Evolutionary conservation across 53 echinoderm and acorn worm genomes (phyloP).

Genomic region (Luidia sarsii): DNA sequence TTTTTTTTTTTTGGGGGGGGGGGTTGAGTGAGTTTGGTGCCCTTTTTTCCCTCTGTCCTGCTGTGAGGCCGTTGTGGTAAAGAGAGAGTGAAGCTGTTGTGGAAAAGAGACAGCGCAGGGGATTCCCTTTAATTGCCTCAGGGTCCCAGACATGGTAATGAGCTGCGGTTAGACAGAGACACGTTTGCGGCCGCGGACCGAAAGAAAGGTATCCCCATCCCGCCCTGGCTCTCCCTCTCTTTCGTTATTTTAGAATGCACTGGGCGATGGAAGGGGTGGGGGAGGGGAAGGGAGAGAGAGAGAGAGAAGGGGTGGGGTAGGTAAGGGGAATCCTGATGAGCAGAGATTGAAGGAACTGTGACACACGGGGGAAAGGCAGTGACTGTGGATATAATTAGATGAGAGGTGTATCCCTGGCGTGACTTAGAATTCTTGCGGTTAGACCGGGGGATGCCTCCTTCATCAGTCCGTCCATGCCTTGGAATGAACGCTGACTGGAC

Average conservation of each 20-base stretch:
- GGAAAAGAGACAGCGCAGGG: neutral
- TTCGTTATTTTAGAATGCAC: too few species aligned
- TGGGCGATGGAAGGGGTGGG: too few species aligned
- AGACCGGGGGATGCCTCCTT: slow-evolving; percentile 13
- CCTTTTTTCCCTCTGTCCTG: too few species aligned
- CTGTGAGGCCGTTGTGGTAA: too few species aligned
- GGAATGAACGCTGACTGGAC: too few species aligned
- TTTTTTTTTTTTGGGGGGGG: too few species aligned
- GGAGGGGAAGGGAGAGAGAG: neutral
- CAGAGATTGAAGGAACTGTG: neutral
- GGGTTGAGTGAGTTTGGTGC: too few species aligned
- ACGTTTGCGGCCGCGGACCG: neutral
- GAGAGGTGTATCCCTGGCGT: slow-evolving; percentile 22
- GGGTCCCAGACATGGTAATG: slow-evolving; percentile 53
- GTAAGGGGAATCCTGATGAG: neutral
- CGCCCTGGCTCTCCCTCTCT: too few species aligned
- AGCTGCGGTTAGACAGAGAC: slow-evolving; percentile 32
- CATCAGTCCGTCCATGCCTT: too few species aligned
- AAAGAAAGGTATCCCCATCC: neutral
- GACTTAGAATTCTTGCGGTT: slow-evolving; percentile 44
- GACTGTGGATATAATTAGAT: slow-evolving; percentile 37
- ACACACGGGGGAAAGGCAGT: neutral
- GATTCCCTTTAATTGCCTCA: slow-evolving; percentile 30
- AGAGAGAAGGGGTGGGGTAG: neutral
- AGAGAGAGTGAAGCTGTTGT: neutral